Evolutionary conservation across 2,888 invertebrate species (phyloP), one percentile per base, ranked within the genome.

Genomic region (Lepidocyrtoides sp.): DNA sequence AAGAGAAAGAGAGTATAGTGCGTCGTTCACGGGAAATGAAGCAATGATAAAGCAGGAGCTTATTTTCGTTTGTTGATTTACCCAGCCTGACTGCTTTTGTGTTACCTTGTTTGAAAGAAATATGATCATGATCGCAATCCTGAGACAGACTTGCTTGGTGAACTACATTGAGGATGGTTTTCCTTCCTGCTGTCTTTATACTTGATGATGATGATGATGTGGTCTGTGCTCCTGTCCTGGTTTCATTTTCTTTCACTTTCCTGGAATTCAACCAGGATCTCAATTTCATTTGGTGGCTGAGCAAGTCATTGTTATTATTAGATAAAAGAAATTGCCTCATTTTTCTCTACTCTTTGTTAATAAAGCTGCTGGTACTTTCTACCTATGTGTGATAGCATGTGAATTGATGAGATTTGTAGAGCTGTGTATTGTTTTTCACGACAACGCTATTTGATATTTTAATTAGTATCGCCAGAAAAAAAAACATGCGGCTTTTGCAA

Each of bases 201-300:
- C 12, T 17, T 36, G 10, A 14, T 69, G 10, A 8, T 60, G 20
- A n/a, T 48, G 75, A 48, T 77, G 26, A 51, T 54, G 51, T 51
- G 51, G 77, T 77, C 17, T 26, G 51, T 8, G 36, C 17, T 2
- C 26, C n/a, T n/a, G n/a, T n/a, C n/a, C n/a, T 75, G 51, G 51
- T 32, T 51, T 77, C 51, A 51, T 26, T 51, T 77, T 77, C 51
- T 51, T 51, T 77, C 14, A 51, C 14, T 26, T 77, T 77, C 77
- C 29, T 8, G 26, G 51, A 51, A 77, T 17, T 14, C 51, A n/a
- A 12, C 29, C n/a, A 23, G 17, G 23, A 2, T 10, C 26, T 77
- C 77, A 72, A 44, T 72, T 72, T 72, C 17, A 72, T 41, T 72
- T 36, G n/a, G 69, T 36, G 69, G 69, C 36, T n/a, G 10, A 29